Evolutionary conservation across 2,888 invertebrate genomes (phyloP).

Genomic region (Poecilobothrus nobilitatus): DNA sequence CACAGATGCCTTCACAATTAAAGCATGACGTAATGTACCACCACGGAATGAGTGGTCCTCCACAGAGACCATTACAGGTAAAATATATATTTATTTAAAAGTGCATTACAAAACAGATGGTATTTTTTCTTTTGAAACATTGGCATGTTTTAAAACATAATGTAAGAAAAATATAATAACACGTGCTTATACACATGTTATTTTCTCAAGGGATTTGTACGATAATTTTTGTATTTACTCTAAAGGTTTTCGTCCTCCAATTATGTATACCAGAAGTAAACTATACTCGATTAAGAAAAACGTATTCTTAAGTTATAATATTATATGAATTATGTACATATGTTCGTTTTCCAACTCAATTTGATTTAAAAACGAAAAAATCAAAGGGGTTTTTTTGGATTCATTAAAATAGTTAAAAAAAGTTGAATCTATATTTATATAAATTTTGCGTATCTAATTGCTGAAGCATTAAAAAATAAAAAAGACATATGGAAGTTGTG

Average conservation of each 20-base stretch:
- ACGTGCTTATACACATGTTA: neutral
- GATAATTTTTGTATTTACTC: neutral
- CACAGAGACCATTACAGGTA: constrained; percentile 82
- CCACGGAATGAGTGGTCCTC: constrained; percentile 72
- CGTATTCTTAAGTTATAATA: too few relatives aligned
- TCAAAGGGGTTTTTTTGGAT: too few relatives aligned
- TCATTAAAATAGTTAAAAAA: too few relatives aligned
- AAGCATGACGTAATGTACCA: constrained; percentile 95
- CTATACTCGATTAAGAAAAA: too few relatives aligned
- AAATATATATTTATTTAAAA: constrained; percentile 19
- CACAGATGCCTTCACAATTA: constrained; percentile 67
- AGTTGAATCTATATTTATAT: too few relatives aligned
- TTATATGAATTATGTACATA: too few relatives aligned
- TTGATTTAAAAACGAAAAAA: too few relatives aligned
- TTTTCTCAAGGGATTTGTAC: neutral
- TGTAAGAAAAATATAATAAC: neutral
- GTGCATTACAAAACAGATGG: neutral
- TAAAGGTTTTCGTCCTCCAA: neutral
- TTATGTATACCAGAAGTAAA: too few relatives aligned
- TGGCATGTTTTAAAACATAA: neutral
- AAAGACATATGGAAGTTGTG: too few relatives aligned
- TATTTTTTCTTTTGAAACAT: neutral
- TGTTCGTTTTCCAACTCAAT: too few relatives aligned
- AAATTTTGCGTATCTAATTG: too few relatives aligned
- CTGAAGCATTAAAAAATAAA: too few relatives aligned